These are phyloP conservation scores for Nannoperca australis DNA, from an alignment of 2,797 vertebrate genomes.

Conservation along the genomic window DNA sequence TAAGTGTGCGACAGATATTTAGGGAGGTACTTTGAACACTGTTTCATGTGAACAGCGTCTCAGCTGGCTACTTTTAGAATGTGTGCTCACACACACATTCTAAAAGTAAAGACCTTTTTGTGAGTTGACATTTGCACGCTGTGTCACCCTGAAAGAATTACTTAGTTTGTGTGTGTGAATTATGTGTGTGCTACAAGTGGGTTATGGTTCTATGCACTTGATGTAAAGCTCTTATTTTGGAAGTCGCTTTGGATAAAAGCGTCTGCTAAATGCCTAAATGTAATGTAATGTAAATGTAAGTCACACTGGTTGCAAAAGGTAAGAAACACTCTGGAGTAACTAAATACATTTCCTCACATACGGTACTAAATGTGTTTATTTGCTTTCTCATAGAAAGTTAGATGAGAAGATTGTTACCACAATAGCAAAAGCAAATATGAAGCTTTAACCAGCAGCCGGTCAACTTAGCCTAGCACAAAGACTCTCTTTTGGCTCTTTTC, in stretches of 20 bases:
- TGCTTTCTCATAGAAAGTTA: neutral
- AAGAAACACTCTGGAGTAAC: slow-evolving; percentile 12
- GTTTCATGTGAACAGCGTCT: slow-evolving; percentile 19
- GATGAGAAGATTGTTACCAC: neutral
- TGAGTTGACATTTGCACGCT: slow-evolving; percentile 40
- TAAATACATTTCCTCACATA: neutral
- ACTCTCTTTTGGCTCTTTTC: neutral
- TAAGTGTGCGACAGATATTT: neutral
- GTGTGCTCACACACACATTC: slow-evolving; percentile 11
- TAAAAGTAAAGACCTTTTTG: slow-evolving; percentile 33
- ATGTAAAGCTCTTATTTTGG: no score
- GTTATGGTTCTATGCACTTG: no score
- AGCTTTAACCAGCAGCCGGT: neutral
- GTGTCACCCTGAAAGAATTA: slow-evolving; percentile 29
- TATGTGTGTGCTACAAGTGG: slow-evolving; percentile 43
- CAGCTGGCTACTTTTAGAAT: slow-evolving; percentile 10
- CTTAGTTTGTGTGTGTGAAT: slow-evolving; percentile 27
- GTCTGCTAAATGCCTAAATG: no score
- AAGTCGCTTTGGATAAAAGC: no score
- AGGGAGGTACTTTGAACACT: neutral
- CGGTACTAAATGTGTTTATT: neutral
- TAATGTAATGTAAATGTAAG: no score
- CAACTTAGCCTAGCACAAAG: neutral
- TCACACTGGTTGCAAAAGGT: slow-evolving; percentile 40
- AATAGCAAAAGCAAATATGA: neutral